A percentile compares a stretch with the other conserved stretches of the same genome.
Evolutionary conservation across 2,797 vertebrate genomes (phyloP).

Genomic region (Knipowitschia caucasica): DNA sequence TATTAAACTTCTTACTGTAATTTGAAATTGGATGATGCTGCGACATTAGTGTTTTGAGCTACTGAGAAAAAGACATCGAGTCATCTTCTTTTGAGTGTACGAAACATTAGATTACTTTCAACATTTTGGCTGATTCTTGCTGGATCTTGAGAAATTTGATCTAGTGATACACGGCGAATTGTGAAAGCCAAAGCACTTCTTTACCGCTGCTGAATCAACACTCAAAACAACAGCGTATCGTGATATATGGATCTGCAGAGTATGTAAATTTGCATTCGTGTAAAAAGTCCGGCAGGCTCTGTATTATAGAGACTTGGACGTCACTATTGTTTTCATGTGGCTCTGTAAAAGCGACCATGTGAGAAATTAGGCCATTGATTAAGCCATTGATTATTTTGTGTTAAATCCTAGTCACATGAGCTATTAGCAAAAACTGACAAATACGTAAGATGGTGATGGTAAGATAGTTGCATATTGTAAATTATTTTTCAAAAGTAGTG

Average conservation of each 20-base stretch:
- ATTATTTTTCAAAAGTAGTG: too few relatives aligned
- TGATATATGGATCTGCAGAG: constrained; percentile 6
- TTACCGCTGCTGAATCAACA: constrained; percentile 6
- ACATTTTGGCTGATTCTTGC: constrained; percentile 35
- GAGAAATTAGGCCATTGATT: constrained; percentile 4
- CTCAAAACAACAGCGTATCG: not conserved
- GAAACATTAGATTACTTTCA: constrained; percentile 35
- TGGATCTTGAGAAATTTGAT: constrained; percentile 44
- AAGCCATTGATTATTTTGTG: constrained; percentile 6
- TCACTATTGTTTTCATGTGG: not conserved
- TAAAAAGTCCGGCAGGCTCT: not conserved
- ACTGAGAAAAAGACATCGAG: constrained; percentile 2
- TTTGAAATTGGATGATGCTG: constrained; percentile 11
- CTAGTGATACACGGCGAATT: constrained; percentile 23
- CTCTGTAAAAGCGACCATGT: constrained; percentile 1
- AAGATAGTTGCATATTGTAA: too few relatives aligned
- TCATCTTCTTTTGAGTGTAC: constrained; percentile 30
- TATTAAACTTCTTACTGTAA: constrained; percentile 4
- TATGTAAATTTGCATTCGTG: not conserved
- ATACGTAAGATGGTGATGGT: too few relatives aligned
- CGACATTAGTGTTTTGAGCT: not conserved
- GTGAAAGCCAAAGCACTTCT: constrained; percentile 6
- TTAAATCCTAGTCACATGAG: constrained; percentile 1
- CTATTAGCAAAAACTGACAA: not conserved
- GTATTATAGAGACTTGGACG: not conserved